Evolutionary conservation across 2,797 vertebrate species (phyloP).

Genomic region (Oreochromis mossambicus): DNA sequence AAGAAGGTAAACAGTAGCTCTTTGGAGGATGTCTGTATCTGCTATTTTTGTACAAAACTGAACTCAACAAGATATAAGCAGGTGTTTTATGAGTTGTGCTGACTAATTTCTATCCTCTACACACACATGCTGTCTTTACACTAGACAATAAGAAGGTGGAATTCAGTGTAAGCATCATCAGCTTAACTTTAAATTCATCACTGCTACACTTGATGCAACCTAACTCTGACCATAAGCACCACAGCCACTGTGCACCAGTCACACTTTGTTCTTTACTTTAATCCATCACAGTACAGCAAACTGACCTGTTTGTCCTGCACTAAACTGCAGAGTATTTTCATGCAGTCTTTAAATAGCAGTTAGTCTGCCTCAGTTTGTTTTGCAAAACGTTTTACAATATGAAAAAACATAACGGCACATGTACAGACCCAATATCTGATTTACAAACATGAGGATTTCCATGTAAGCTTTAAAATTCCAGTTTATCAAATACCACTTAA

Average conservation of each 20-base stretch:
- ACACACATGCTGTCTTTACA: background rate
- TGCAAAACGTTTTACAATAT: background rate
- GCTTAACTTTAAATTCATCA: background rate
- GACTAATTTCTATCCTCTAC: background rate
- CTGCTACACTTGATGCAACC: background rate
- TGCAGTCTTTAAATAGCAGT: background rate
- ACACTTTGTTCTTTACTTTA: background rate
- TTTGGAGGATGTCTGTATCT: background rate
- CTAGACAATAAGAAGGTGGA: rapidly evolving
- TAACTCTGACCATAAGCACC: rapidly evolving
- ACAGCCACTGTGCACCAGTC: background rate
- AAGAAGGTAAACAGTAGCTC: background rate
- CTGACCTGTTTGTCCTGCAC: background rate
- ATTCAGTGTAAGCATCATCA: background rate
- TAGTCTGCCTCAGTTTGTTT: rapidly evolving
- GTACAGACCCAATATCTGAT: background rate
- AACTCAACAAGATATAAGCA: background rate
- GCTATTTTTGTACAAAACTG: background rate
- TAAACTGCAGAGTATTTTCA: background rate
- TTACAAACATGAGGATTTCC: background rate
- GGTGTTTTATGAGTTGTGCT: background rate
- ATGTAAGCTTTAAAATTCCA: background rate
- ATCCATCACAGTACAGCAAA: background rate
- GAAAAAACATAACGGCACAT: background rate
- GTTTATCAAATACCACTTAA: background rate